Evolutionary conservation across 2,888 invertebrate species (phyloP), one percentile per base, ranked within the genome.

Genomic region (Tetramorium bicarinatum): DNA sequence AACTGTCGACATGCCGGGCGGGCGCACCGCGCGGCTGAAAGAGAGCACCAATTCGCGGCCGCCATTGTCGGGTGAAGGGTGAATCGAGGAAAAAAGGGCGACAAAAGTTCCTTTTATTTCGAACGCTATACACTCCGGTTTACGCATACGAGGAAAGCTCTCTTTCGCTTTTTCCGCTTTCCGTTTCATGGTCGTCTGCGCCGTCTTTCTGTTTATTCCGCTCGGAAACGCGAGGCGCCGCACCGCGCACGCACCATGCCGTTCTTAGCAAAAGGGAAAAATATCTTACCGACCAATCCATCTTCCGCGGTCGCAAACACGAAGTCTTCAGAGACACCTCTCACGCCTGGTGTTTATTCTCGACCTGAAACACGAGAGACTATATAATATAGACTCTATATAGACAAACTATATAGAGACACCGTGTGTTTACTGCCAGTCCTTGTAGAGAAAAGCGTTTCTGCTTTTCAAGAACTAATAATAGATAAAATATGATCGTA

Each of bases 71-170:
- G 34, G 56, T 66, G 82, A 82, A 82, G 82, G 76, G 67, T 67
- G 82, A 82, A 77, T 61, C 62, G 64, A 67, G 66, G 47, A 59
- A 77, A 76, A 82, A 82, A 67, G 21, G 34, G 59, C 82, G 77
- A 77, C 82, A 67, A 82, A 77, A 67, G 66, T 77, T 77, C 47
- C 66, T 82, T 76, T 77, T 77, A 76, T 76, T 82, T 25, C 67
- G 25, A 71, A 59, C 59, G 59, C 47, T 38, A 47, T 59, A 54
- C 11, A 29, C 13, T 49, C 47, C 41, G 66, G 56, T 49, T 67
- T 64, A 66, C 49, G 82, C 76, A 76, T 66, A 56, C 66, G 34
- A 18, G 21, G 47, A 21, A 47, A 47, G 54, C 52, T 49, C 72
- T n/a, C 47, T 44, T 80, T 49, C 62, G 52, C 64, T 71, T 79